Evolutionary conservation across 2,797 vertebrate species (phyloP), one percentile per base, ranked within the genome.

Genomic region (Thaleichthys pacificus): DNA sequence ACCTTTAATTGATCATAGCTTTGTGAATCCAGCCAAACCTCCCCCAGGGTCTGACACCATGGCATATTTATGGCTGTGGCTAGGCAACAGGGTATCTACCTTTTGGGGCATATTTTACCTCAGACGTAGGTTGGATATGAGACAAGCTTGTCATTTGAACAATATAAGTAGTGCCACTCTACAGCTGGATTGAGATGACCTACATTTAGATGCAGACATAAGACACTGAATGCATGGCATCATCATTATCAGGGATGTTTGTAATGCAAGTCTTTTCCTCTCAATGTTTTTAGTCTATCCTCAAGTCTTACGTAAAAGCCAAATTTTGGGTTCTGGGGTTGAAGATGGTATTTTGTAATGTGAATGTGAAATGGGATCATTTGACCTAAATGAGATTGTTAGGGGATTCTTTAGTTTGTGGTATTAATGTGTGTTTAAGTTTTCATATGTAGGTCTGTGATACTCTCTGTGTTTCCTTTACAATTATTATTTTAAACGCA

Each of bases 321-420:
- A 87, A 88, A 89, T 90, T 88, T 92, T 92, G 91, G 93, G 94
- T 93, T 94, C 15, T 56, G 15, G 12, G 92, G 85, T 91, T 94
- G 92, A 76, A 87, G 85, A 90, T 90, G 76, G 82, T 92, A 83
- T 88, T 89, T 89, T 77, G 74, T 93, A 91, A 86, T 93, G 91
- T 93, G 90, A 93, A 91, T 94, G 91, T 93, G 88, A 87, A 93
- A 93, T 91, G 93, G 93, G 93, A 85, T 86, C 84, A 86, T 86
- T 81, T 84, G 79, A 74, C 70, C 82, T 73, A 82, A 87, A 74
- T 74, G 75, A 82, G 71, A 60, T 60, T 81, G 79, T 81, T 21
- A 84, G 88, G 87, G 62, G 70, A 64, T 77, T 73, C 80, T 83
- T 88, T 88, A 84, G 87, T 84, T 87, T 87, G 81, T 68, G 85